Base-by-base conservation (phyloP, 2,888 invertebrate genomes). In the Tridacna gigas region DNA sequence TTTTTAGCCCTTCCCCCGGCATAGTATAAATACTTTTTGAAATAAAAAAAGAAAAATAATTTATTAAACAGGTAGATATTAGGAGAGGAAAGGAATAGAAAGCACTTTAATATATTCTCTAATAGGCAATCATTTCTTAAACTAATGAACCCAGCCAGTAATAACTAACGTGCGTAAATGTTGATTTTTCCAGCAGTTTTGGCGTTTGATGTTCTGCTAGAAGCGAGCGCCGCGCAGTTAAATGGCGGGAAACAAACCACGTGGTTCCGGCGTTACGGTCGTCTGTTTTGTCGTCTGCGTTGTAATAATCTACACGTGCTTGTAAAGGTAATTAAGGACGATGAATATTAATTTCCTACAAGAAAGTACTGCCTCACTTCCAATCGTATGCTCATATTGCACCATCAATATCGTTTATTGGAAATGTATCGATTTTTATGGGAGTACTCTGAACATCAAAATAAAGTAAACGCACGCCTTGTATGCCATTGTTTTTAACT, bases 211-310 rank as follows among this genome's bases (percentile, higher is more conserved):
- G 84, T 79, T 66, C 61, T 77, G 67, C 47, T 67, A 60, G 37
- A 77, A 73, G 71, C 65, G 75, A 73, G 81, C 74, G 82, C 79
- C 69, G 77, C 74, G 47, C 74, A 51, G 79, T 84, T 79, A 84
- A 84, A 79, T 84, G 84, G 82, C 84, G 84, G 84, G 84, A 84
- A 84, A 74, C 47, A 77, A 77, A 77, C 84, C 79, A 79, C 84
- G 84, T 82, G 84, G 76, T 82, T 84, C 84, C 84, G 84, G 84
- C 22, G 79, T 73, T 71, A 74, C 76, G 79, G 80, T 22, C 69
- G 71, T 79, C 79, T 83, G 83, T 77, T 73, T 48, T 73, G 83
- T 79, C 79, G 79, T 74, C 79, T 80, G 81, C 77, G 67, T 66
- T 45, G 66, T 84, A 84, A 76, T 73, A 25, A 60, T 65, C 69